Conservation (phyloP, 2,113 vertebrate species). For the Setophaga coronata region DNA sequence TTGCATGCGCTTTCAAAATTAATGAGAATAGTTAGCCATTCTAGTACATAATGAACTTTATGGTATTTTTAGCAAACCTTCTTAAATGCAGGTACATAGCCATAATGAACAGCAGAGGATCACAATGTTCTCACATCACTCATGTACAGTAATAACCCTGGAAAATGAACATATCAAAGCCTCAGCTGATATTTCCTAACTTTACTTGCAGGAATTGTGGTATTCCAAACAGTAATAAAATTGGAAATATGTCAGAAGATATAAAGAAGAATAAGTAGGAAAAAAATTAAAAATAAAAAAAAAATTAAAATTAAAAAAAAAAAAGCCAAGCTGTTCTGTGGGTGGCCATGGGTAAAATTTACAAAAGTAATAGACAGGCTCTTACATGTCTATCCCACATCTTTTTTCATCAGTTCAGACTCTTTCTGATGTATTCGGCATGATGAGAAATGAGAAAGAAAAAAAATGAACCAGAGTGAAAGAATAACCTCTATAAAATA, state of each 20-base stretch:
- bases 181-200: background rate
- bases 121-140: background rate
- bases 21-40: background rate
- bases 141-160: background rate
- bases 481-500: background rate
- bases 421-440: background rate
- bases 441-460: background rate
- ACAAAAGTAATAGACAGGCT: background rate
- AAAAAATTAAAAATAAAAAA: too few species aligned
- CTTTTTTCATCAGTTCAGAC: background rate
- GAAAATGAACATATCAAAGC: background rate
- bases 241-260: background rate
- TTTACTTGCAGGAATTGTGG: background rate
- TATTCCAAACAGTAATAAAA: background rate
- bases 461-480: too few species aligned
- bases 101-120: background rate
- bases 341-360: background rate
- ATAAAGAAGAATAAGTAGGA: background rate
- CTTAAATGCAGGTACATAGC: background rate
- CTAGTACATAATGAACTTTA: background rate
- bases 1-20: background rate
- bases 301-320: too few species aligned
- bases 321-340: background rate
- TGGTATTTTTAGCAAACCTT: background rate
- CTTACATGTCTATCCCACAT: background rate